phyloP scores from a whole-genome alignment of 2,888 invertebrate genomes.

The Watsonalla binaria region DNA sequence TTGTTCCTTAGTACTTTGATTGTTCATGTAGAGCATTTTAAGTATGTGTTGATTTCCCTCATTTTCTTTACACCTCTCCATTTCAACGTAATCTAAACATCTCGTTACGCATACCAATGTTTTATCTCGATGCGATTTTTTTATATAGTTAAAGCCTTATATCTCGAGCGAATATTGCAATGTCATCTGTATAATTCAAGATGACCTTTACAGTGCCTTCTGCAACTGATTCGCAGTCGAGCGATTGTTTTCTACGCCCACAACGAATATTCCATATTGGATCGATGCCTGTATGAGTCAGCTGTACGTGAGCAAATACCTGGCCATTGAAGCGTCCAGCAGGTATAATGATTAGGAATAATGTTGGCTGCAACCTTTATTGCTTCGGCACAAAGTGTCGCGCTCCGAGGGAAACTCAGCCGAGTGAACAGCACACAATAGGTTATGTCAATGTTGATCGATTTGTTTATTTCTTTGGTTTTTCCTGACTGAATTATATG shows the following conservation, averaged over 20 bases:
- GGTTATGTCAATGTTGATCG: not conserved
- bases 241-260: constrained; percentile 10
- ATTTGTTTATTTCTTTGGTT: not conserved
- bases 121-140: too few species aligned
- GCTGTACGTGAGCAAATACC: constrained; percentile 18
- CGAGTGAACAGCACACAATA: not conserved
- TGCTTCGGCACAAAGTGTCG: not conserved
- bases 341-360: not conserved
- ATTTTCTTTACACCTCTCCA: too few species aligned
- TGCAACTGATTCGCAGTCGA: not conserved
- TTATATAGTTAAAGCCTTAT: too few species aligned
- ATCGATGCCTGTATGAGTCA: constrained; percentile 17
- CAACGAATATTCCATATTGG: constrained; percentile 9
- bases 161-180: not conserved
- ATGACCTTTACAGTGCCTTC: not conserved
- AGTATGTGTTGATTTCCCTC: too few species aligned
- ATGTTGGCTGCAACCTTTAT: not conserved
- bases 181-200: not conserved
- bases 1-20: too few species aligned
- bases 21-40: too few species aligned
- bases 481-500: not conserved
- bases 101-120: too few species aligned
- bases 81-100: too few species aligned
- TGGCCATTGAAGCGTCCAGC: constrained; percentile 15
- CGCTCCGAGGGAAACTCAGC: not conserved